Evolutionary conservation across 2,113 vertebrate genomes (phyloP), one percentile per base, ranked within the genome.

Genomic region (Ailurus styani): DNA sequence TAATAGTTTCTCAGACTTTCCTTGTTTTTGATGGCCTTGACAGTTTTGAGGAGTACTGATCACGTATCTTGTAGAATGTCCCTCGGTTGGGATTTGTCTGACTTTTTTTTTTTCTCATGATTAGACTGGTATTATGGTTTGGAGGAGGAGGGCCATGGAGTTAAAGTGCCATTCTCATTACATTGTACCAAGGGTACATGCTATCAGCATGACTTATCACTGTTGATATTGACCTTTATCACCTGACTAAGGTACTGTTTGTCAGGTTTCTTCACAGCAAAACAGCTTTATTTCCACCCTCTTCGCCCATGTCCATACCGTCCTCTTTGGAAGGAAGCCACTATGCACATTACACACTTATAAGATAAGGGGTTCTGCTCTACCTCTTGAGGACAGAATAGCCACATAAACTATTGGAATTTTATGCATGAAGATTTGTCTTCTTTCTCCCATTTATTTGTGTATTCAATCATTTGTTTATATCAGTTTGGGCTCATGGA

Each of bases 361-460:
- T 13, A 1, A 2, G 25, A 0, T 34, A 10, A 17, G 2, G 6
- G 18, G 18, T n/a, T 14, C 45, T 45, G 12, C 10, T 29, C 50
- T 6, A 60, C 27, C 0, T 90, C 34, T 31, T 77, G 50, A 90
- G 14, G 40, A 40, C 55, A 64, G 37, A 73, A 21, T 3, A 17
- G 25, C 66, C 60, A 15, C 31, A 42, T 31, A 90, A 78, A 78
- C 45, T 37, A 86, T 83, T 87, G 68, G 25, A 91, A 91, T 93
- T 95, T 93, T 81, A 37, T 96, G 14, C 89, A 57, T 23, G 47
- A 95, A 83, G 31, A 87, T 87, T 42, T 87, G 20, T 87, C 57
- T 96, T 81, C 87, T 72, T 64, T 66, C 31, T 93, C 37, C n/a
- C 42, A 70, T 45, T 95, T 88, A 62, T 88, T 96, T 96, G 60